Base-by-base conservation (phyloP, 2,888 invertebrate genomes). In the Hypselothyrea guttata region DNA sequence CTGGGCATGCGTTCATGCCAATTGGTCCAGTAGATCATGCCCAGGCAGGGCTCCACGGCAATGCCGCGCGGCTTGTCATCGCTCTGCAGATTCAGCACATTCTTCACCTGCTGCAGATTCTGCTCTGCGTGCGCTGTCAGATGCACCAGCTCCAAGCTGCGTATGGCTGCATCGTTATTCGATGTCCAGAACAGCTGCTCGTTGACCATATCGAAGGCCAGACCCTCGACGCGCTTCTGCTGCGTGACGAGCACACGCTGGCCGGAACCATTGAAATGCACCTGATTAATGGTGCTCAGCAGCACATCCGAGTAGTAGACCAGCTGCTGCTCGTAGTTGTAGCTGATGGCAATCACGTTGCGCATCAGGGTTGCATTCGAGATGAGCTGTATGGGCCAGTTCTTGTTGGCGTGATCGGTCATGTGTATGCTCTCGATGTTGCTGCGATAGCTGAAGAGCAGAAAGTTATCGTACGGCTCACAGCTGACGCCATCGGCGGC, bases 241-340 rank as follows among this genome's bases (percentile, higher is more conserved):
- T 93, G 92, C 76, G 93, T 92, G 7, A 95, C 92, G 64, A 96
- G 91, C 34, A 94, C 92, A 31, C 91, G 91, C 89, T 96, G 95
- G 0, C 92, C 92, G 27, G 92, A 92, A 42, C 96, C 96, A 90
- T 97, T 94, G 90, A 96, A 97, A 87, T 91, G 92, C 41, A 96
- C 96, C 28, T 93, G 92, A 90, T 95, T 94, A 85, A 97, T 96
- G 71, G 95, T 93, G 54, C 96, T 96, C 84, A 94, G 92, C 88
- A 96, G 96, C 64, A 97, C 96, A 90, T 97, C 97, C 0, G 97
- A 97, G 91, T 96, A 97, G 91, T 95, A 97, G 44, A 97, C 91
- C 45, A 93, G 91, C 72, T 93, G 91, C 28, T 91, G 90, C 57
- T 91, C 90, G 89, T 94, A 96, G 90, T 96, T 95, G 89, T 94